Evolutionary conservation across 2,888 invertebrate genomes (phyloP).

Genomic region (Chymomyza procnemis): DNA sequence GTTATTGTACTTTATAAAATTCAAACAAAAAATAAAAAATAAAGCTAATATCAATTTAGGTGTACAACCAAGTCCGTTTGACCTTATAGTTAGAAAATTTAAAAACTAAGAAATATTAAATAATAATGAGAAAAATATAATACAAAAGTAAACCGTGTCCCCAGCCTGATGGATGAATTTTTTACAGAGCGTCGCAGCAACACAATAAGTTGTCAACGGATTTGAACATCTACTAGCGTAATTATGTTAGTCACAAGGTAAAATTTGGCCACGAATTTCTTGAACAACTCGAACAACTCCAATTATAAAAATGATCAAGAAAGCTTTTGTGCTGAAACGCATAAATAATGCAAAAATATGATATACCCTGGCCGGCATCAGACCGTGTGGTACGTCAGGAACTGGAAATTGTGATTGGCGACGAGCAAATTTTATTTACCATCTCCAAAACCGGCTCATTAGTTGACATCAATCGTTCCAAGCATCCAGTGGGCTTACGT

Average conservation of each 20-base stretch:
- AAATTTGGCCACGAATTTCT: conserved; percentile 99
- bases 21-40: no score
- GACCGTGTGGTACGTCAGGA: conserved; percentile 94
- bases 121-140: no score
- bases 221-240: conserved; percentile 94
- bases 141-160: no score
- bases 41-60: no score
- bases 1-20: no score
- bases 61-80: no score
- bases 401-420: conserved; percentile 98
- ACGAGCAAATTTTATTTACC: conserved; percentile 99
- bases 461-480: conserved; percentile 98
- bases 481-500: conserved; percentile 97
- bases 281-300: conserved; percentile 99
- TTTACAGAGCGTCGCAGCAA: no score
- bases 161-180: no score
- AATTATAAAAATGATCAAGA: conserved; percentile 99
- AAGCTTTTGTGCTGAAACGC: conserved; percentile 96
- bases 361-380: conserved; percentile 91
- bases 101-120: no score
- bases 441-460: conserved; percentile 99
- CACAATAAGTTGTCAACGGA: conserved; percentile 75
- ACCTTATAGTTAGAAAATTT: no score
- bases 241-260: conserved; percentile 99
- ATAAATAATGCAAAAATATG: conserved; percentile 97